phyloP scores from a whole-genome alignment of 2,113 vertebrate species.

The Otolemur garnettii region DNA sequence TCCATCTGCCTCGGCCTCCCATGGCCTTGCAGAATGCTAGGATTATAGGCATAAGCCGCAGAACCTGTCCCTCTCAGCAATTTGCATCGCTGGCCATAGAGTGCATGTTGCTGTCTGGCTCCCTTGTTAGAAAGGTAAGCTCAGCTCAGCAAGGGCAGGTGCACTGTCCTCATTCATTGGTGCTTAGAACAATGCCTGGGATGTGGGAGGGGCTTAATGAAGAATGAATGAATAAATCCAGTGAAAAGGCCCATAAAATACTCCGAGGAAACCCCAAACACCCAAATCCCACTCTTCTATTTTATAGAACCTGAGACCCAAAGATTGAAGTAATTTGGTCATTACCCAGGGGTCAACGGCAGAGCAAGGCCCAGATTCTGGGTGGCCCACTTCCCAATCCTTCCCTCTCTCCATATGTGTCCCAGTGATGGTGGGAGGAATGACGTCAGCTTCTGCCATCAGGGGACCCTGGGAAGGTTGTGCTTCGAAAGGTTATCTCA shows the following conservation, averaged over 20 bases:
- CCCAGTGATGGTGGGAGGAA: neutral
- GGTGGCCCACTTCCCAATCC: neutral
- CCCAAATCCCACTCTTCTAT: neutral
- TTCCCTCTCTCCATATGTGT: neutral
- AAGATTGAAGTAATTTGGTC: neutral
- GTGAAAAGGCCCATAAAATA: neutral
- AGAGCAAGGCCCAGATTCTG: neutral
- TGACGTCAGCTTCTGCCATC: neutral
- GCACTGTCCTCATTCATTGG: neutral
- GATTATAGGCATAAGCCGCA: too few relatives aligned
- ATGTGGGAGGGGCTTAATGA: neutral
- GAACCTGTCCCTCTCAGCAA: neutral
- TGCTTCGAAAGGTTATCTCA: neutral
- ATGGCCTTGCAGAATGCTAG: too few relatives aligned
- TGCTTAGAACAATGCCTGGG: neutral
- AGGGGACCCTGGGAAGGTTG: neutral
- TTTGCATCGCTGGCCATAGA: neutral
- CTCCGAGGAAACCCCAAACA: neutral
- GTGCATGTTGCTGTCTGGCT: rapidly evolving
- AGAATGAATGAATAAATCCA: neutral
- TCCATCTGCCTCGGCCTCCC: too few relatives aligned
- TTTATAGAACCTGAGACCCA: neutral
- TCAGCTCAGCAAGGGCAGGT: neutral
- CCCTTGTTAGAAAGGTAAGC: neutral
- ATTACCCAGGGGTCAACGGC: neutral